Conservation (phyloP, 1,140 invertebrate species). For the Antheraea mylitta region DNA sequence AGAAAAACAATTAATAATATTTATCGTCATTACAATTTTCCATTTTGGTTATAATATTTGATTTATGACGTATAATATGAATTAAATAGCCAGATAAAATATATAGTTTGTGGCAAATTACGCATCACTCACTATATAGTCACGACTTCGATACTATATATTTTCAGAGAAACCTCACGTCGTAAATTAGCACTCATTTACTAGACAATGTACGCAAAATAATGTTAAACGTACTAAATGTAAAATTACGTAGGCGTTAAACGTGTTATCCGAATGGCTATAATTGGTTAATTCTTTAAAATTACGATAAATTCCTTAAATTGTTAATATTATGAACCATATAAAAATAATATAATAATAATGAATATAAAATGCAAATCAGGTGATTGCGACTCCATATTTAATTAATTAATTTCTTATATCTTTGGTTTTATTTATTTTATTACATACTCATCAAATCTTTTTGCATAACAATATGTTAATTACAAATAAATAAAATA, state of each 20-base stretch:
- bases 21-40: too few relatives aligned
- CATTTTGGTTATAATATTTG: too few relatives aligned
- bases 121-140: neutral
- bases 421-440: too few relatives aligned
- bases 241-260: slow-evolving; percentile 1
- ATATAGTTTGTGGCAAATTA: neutral
- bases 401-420: too few relatives aligned
- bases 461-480: too few relatives aligned
- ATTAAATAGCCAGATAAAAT: neutral
- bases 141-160: neutral
- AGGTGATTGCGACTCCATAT: too few relatives aligned
- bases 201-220: slow-evolving; percentile 1
- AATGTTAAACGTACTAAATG: neutral
- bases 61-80: neutral
- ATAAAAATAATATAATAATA: too few relatives aligned
- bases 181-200: neutral
- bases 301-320: neutral
- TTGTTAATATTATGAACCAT: too few relatives aligned
- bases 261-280: neutral
- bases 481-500: too few relatives aligned
- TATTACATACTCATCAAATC: too few relatives aligned
- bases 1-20: too few relatives aligned
- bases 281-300: neutral
- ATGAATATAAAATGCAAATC: too few relatives aligned
- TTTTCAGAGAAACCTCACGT: neutral